Conservation (phyloP, 2,113 vertebrate species). For the Pionites leucogaster region DNA sequence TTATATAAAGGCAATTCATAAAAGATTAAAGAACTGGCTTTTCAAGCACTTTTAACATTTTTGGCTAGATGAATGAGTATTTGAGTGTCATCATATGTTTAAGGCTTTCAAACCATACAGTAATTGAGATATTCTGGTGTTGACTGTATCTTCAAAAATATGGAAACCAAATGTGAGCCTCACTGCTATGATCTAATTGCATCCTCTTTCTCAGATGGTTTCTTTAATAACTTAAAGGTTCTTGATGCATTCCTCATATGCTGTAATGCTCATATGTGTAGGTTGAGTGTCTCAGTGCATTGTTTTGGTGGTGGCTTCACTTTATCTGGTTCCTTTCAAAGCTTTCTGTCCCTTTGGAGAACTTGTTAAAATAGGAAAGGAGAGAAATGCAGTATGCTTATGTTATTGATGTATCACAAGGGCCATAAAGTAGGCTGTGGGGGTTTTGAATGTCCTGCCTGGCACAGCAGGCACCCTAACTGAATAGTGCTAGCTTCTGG, state of each 20-base stretch:
- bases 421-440: not conserved
- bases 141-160: conserved; percentile 61
- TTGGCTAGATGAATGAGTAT: conserved; percentile 32
- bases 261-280: not conserved
- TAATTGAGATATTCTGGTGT: conserved; percentile 72
- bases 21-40: conserved; percentile 60
- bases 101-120: conserved; percentile 52
- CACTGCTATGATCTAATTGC: conserved; percentile 60
- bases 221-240: conserved; percentile 54
- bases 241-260: conserved; percentile 39
- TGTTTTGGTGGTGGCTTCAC: not conserved
- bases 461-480: not conserved
- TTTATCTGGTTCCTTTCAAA: not conserved
- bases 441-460: conserved; percentile 6
- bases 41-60: conserved; percentile 48
- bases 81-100: conserved; percentile 56
- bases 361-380: not conserved
- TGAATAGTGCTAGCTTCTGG: not conserved
- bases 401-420: not conserved
- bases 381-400: not conserved
- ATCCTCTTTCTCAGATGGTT: conserved; percentile 60
- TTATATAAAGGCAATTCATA: conserved; percentile 55
- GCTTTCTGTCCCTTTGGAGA: not conserved
- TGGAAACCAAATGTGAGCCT: conserved; percentile 69
- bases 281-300: not conserved